Evolutionary conservation across 2,797 vertebrate species (phyloP).

Genomic region (Pipistrellus nathusii): DNA sequence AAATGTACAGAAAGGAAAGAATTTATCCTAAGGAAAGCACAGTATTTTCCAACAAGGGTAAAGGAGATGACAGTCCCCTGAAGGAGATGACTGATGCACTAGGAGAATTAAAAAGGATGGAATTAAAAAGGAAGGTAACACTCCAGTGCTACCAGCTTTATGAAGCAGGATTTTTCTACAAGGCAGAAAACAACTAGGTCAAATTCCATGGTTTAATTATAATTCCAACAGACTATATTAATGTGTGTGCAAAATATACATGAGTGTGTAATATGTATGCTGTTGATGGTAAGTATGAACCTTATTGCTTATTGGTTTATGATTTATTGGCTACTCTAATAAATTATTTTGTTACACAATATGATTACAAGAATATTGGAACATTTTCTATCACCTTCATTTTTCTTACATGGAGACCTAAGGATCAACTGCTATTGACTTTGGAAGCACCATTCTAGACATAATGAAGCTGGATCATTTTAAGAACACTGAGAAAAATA

Average conservation of each 20-base stretch:
- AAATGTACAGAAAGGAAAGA: background rate
- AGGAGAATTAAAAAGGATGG: background rate
- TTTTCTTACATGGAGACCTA: slow-evolving; percentile 18
- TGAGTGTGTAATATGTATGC: background rate
- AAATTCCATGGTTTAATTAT: background rate
- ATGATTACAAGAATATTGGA: background rate
- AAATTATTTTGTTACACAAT: background rate
- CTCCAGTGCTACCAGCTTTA: background rate
- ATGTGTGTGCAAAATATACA: no score
- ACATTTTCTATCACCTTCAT: background rate
- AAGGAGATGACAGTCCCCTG: background rate
- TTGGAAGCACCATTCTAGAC: background rate
- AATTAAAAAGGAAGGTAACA: background rate
- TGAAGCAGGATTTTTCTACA: background rate
- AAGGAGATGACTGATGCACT: background rate
- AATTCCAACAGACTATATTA: background rate
- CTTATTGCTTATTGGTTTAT: background rate
- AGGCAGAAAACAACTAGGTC: background rate
- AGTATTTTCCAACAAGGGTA: background rate
- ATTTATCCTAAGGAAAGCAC: background rate
- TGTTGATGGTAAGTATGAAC: background rate
- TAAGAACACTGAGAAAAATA: slow-evolving; percentile 33
- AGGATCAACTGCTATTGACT: background rate
- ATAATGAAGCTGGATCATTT: slow-evolving; percentile 9
- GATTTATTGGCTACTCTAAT: background rate